phyloP scores from a whole-genome alignment of 1,140 invertebrate genomes.

The Thaumatotibia leucotreta region DNA sequence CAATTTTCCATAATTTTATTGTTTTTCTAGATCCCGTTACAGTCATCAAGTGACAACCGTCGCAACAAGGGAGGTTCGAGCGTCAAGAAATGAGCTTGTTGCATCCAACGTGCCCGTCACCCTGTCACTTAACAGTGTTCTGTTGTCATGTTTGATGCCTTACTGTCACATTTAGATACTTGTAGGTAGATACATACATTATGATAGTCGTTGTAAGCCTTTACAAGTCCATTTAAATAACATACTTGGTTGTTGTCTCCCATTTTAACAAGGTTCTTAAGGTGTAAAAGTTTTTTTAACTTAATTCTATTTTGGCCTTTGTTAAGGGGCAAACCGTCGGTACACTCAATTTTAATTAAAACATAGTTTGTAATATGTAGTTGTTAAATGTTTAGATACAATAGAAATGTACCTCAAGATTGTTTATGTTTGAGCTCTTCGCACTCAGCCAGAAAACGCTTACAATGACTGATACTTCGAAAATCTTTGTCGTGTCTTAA shows the following conservation, averaged over 20 bases:
- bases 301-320: too few species aligned
- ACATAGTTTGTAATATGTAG: neutral
- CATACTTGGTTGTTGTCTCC: too few species aligned
- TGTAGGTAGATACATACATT: too few species aligned
- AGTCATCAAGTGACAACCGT: slow-evolving; percentile 21
- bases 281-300: too few species aligned
- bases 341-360: neutral
- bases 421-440: too few species aligned
- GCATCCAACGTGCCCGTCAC: neutral
- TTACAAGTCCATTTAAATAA: too few species aligned
- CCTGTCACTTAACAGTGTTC: neutral
- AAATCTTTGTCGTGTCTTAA: too few species aligned
- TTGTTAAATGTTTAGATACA: neutral
- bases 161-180: neutral
- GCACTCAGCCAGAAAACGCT: too few species aligned
- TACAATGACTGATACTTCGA: too few species aligned
- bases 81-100: slow-evolving; percentile 35
- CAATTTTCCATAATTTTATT: slow-evolving; percentile 6
- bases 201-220: too few species aligned
- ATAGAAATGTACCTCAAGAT: neutral
- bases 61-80: slow-evolving; percentile 31
- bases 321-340: neutral
- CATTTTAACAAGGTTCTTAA: too few species aligned
- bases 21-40: slow-evolving; percentile 47
- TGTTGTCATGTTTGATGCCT: neutral